Evolutionary conservation across 2,888 invertebrate species (phyloP).

Genomic region (Schizotus pectinicornis): DNA sequence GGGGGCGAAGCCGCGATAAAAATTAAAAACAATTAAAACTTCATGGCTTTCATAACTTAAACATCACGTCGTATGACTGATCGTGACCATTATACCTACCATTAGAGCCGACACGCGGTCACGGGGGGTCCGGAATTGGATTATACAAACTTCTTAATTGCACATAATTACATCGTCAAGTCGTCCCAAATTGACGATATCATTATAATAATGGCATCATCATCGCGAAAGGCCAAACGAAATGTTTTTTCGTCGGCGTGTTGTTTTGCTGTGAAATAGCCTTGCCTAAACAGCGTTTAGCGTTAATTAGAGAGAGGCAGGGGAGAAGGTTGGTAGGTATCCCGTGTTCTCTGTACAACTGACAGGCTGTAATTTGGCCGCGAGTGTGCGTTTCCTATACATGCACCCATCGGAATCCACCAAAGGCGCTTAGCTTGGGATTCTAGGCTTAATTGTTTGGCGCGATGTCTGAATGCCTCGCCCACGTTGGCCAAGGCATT

Average conservation of each 20-base stretch:
- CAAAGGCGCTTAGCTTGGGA: slow-evolving; percentile 15
- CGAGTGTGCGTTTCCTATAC: slow-evolving; percentile 31
- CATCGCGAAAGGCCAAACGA: not conserved
- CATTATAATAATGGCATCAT: slow-evolving; percentile 35
- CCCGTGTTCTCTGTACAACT: slow-evolving; percentile 15
- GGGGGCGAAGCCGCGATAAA: not conserved
- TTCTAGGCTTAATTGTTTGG: slow-evolving; percentile 22
- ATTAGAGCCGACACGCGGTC: too few species aligned
- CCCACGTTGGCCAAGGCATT: slow-evolving; percentile 10
- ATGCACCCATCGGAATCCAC: slow-evolving; percentile 29
- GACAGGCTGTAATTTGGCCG: slow-evolving; percentile 39
- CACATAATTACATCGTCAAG: slow-evolving; percentile 36
- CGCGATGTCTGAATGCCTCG: slow-evolving; percentile 14
- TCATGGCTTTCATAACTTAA: too few species aligned
- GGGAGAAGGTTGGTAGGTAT: slow-evolving; percentile 1
- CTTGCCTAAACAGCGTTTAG: slow-evolving; percentile 20
- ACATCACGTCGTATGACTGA: too few species aligned
- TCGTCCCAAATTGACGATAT: slow-evolving; percentile 38
- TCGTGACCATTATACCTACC: too few species aligned
- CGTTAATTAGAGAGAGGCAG: slow-evolving; percentile 26
- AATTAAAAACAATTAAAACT: slow-evolving; percentile 3
- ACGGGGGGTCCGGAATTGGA: too few species aligned
- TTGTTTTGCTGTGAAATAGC: too few species aligned
- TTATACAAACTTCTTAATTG: slow-evolving; percentile 30
- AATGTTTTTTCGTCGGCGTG: not conserved